Conservation (phyloP, 2,797 vertebrate genomes). For the Falco concolor region DNA sequence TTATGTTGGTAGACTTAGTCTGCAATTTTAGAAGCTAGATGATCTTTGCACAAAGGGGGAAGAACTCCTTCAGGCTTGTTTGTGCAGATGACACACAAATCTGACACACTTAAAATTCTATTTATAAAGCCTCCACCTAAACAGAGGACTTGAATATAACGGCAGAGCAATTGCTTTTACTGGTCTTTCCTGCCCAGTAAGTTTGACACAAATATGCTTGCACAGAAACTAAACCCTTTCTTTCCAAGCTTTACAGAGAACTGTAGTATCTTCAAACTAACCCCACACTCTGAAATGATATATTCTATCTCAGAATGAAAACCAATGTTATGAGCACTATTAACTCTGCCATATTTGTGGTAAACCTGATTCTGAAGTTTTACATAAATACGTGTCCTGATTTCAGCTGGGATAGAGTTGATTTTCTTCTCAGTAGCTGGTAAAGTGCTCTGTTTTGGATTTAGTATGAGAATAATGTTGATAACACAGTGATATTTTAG, state of each 20-base stretch:
- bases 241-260: not conserved
- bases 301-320: not conserved
- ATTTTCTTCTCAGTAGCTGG: too few relatives aligned
- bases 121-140: not conserved
- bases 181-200: not conserved
- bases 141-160: not conserved
- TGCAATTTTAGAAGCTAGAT: not conserved
- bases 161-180: not conserved
- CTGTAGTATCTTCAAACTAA: not conserved
- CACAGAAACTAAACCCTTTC: not conserved
- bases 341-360: not conserved
- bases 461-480: too few relatives aligned
- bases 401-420: too few relatives aligned
- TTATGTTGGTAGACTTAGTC: not conserved
- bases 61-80: not conserved
- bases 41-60: not conserved
- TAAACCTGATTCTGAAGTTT: not conserved
- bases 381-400: not conserved
- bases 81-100: not conserved
- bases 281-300: not conserved
- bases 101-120: not conserved
- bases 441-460: too few relatives aligned
- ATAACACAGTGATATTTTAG: too few relatives aligned
- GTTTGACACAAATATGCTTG: not conserved
- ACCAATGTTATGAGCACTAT: not conserved